Conservation (phyloP, 2,888 invertebrate species). For the Lochmaea crataegi region DNA sequence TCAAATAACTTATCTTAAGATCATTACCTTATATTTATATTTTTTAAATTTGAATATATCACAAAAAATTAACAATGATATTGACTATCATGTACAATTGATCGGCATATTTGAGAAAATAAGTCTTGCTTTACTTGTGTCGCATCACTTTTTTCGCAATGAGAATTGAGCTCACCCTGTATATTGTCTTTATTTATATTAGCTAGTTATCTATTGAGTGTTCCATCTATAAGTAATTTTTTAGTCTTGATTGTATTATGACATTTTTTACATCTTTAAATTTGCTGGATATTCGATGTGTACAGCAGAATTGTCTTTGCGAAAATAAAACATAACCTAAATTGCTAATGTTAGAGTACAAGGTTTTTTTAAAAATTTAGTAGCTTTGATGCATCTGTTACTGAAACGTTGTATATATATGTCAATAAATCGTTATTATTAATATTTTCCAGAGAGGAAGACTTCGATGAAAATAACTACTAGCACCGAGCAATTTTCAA, state of each 20-base stretch:
- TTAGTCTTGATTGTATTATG: too few relatives aligned
- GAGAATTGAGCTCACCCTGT: neutral
- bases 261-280: too few relatives aligned
- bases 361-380: neutral
- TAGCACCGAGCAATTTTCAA: constrained; percentile 48
- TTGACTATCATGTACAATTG: neutral
- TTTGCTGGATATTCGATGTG: neutral
- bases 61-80: neutral
- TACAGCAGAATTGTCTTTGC: neutral
- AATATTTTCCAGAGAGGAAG: constrained; percentile 57
- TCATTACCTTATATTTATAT: too few relatives aligned
- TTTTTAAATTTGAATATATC: too few relatives aligned
- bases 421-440: neutral
- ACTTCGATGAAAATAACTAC: constrained; percentile 59
- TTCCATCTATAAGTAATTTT: too few relatives aligned
- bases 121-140: neutral
- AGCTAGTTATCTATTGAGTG: too few relatives aligned
- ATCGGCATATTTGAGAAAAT: neutral
- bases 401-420: neutral
- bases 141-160: neutral
- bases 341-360: neutral
- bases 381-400: neutral
- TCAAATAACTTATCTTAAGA: too few relatives aligned
- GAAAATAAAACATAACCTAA: neutral
- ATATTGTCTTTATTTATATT: neutral